A percentile compares a stretch with the other conserved stretches of the same genome.
Conservation (phyloP, 1,140 invertebrate genomes). For the Mamestra configurata region DNA sequence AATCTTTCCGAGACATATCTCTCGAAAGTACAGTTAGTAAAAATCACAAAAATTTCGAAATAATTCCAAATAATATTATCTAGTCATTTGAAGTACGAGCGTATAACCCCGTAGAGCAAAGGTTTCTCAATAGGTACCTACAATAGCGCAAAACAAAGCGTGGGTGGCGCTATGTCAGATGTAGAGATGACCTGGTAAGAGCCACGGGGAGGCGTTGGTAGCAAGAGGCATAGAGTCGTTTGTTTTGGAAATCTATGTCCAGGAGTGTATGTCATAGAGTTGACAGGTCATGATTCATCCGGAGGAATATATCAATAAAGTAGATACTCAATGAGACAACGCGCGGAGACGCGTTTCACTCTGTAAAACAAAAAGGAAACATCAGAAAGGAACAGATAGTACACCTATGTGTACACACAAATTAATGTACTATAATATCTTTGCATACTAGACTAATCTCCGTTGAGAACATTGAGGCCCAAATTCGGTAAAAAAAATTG, state of each 20-base stretch:
- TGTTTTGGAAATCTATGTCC: conserved; percentile 1
- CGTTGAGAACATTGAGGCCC: too few relatives aligned
- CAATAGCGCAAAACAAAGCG: neutral
- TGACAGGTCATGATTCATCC: neutral
- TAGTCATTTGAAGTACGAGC: neutral
- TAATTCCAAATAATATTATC: neutral
- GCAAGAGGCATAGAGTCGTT: neutral
- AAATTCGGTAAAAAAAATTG: too few relatives aligned
- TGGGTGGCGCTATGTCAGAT: conserved; percentile 31
- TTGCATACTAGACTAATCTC: too few relatives aligned
- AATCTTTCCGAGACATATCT: too few relatives aligned
- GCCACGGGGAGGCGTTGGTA: conserved; percentile 27
- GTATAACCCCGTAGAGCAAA: neutral
- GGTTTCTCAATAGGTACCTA: neutral
- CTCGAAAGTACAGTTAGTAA: too few relatives aligned
- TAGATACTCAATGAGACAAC: too few relatives aligned
- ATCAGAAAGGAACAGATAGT: too few relatives aligned
- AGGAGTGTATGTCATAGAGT: neutral
- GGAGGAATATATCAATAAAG: neutral
- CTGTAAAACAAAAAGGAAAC: too few relatives aligned
- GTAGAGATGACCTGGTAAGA: conserved; percentile 34
- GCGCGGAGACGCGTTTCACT: neutral
- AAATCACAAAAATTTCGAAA: too few relatives aligned
- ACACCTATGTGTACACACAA: too few relatives aligned
- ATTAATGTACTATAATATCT: too few relatives aligned